These are phyloP conservation scores for Epinephelus coioides DNA, from an alignment of 2,797 vertebrate species.

Conservation along the genomic window DNA sequence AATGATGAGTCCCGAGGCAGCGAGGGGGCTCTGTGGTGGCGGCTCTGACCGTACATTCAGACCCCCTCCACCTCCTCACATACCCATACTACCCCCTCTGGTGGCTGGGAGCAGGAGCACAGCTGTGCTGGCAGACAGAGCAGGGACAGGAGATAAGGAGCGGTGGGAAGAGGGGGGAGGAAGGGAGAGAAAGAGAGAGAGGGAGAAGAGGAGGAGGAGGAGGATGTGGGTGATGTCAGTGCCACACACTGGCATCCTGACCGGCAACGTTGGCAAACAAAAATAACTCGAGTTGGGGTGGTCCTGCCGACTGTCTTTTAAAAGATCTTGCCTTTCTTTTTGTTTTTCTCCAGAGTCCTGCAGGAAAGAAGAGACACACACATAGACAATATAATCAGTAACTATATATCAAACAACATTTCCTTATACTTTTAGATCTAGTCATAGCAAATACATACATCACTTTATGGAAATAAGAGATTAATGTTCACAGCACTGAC, in stretches of 20 bases:
- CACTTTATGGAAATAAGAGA: not conserved
- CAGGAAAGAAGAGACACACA: conserved; percentile 27
- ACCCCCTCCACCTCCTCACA: conserved; percentile 33
- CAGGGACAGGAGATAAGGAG: conserved; percentile 11
- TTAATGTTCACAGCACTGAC: too few species aligned
- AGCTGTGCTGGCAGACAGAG: conserved; percentile 61
- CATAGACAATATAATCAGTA: not conserved
- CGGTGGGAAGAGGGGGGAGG: not conserved
- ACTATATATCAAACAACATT: not conserved
- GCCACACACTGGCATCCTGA: conserved; percentile 91
- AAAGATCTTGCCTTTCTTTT: conserved; percentile 99
- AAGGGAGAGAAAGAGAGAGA: not conserved
- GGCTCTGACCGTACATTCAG: conserved; percentile 88
- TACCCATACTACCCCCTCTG: conserved; percentile 46
- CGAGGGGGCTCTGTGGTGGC: conserved; percentile 73
- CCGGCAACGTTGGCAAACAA: conserved; percentile 92
- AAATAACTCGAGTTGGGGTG: conserved; percentile 81
- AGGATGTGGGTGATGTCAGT: conserved; percentile 53
- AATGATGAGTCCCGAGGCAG: conserved; percentile 83
- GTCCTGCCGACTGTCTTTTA: conserved; percentile 87
- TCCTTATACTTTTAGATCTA: not conserved
- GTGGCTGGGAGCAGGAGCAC: conserved; percentile 88
- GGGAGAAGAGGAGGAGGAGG: not conserved
- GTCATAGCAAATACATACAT: not conserved
- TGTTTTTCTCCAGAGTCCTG: conserved; percentile 99